These are phyloP conservation scores for Chalcosyrphus nemorum DNA, from an alignment of 2,888 invertebrate genomes.

Conservation along the genomic window DNA sequence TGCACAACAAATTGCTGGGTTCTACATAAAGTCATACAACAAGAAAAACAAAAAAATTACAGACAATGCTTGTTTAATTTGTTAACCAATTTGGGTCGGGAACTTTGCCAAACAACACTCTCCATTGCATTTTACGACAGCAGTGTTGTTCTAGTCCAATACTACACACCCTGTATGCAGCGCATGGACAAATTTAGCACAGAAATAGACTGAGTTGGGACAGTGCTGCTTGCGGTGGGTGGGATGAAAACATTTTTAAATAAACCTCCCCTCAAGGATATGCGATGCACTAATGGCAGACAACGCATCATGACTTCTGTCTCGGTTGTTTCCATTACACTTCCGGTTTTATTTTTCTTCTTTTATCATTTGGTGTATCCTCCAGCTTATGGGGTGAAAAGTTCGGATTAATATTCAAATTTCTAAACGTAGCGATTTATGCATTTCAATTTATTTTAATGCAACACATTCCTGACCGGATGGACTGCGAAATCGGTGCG, in stretches of 20 bases:
- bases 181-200: conserved; percentile 33
- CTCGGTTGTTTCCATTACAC: conserved; percentile 60
- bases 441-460: conserved; percentile 52
- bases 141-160: too few species aligned
- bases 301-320: conserved; percentile 60
- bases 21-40: conserved; percentile 18
- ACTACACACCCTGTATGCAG: conserved; percentile 45
- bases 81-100: conserved; percentile 68
- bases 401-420: conserved; percentile 54
- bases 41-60: conserved; percentile 16
- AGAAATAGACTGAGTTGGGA: not conserved
- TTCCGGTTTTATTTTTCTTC: not conserved
- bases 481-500: conserved; percentile 10
- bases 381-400: not conserved
- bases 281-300: conserved; percentile 40
- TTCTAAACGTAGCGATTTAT: conserved; percentile 42
- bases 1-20: conserved; percentile 2
- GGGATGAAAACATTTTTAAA: conserved; percentile 16
- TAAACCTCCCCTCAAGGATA: conserved; percentile 19
- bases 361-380: not conserved
- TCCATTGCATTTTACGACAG: conserved; percentile 21
- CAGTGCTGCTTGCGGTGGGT: not conserved
- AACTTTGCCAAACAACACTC: conserved; percentile 67
- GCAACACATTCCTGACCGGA: conserved; percentile 25
- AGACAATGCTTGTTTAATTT: conserved; percentile 63